phyloP scores from a whole-genome alignment of 2,113 vertebrate genomes.

The Oncorhynchus kisutch region DNA sequence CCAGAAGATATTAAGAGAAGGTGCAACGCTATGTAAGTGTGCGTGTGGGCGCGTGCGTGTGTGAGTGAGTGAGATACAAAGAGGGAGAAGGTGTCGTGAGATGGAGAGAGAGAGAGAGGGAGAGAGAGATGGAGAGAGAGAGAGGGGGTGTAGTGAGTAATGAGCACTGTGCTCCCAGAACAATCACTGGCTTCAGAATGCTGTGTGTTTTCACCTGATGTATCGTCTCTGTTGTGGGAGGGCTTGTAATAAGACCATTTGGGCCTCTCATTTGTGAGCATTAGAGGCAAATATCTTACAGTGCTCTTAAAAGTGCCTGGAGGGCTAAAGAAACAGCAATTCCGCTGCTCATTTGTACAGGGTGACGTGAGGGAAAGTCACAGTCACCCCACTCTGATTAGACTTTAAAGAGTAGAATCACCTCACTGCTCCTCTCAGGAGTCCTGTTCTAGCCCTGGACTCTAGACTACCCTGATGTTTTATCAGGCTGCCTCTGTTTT shows the following conservation, averaged over 20 bases:
- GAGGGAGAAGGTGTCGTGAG: not conserved
- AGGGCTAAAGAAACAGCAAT: constrained; percentile 63
- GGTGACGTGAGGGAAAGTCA: constrained; percentile 48
- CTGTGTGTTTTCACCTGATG: constrained; percentile 72
- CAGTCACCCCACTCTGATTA: not conserved
- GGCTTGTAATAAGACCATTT: constrained; percentile 78
- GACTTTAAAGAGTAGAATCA: constrained; percentile 9
- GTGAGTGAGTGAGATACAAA: constrained; percentile 16
- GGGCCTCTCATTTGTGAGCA: constrained; percentile 73
- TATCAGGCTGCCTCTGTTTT: not conserved
- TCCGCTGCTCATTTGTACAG: constrained; percentile 39
- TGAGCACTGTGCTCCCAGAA: constrained; percentile 77
- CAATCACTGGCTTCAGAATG: constrained; percentile 76
- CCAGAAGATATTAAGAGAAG: not conserved
- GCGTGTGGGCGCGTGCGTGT: not conserved
- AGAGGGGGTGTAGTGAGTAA: constrained; percentile 64
- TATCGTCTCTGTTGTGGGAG: constrained; percentile 72
- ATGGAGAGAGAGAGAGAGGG: constrained; percentile 33
- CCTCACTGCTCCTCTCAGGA: not conserved
- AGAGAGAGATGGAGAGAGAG: constrained; percentile 23
- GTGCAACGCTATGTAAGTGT: not conserved
- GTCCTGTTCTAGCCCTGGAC: not conserved
- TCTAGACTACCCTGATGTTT: not conserved
- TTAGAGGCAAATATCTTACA: constrained; percentile 75
- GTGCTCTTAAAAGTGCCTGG: constrained; percentile 69